phyloP scores from a whole-genome alignment of 1,140 invertebrate species.

The Agraylea sexmaculata region DNA sequence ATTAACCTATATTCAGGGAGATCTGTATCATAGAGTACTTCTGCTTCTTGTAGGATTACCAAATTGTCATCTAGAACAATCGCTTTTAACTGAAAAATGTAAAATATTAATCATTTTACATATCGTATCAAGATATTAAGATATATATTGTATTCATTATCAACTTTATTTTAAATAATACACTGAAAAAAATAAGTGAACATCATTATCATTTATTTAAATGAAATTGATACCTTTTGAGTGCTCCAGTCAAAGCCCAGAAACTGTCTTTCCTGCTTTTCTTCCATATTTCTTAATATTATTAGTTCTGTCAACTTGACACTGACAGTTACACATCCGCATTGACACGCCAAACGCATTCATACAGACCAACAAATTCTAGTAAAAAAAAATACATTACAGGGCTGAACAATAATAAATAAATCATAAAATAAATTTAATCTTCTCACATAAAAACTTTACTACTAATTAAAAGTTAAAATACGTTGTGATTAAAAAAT shows the following conservation, averaged over 20 bases:
- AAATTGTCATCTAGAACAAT: constrained; percentile 68
- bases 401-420: too few species aligned
- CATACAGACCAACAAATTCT: too few species aligned
- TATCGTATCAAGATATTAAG: constrained; percentile 11
- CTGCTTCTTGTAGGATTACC: constrained; percentile 60
- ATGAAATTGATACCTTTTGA: constrained; percentile 53
- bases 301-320: too few species aligned
- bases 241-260: constrained; percentile 72
- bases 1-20: constrained; percentile 79
- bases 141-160: constrained; percentile 11
- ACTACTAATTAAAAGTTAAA: too few species aligned
- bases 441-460: too few species aligned
- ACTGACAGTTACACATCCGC: too few species aligned
- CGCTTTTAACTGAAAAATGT: constrained; percentile 71
- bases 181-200: not conserved
- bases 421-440: too few species aligned
- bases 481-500: too few species aligned
- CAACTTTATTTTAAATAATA: constrained; percentile 10
- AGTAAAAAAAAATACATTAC: too few species aligned
- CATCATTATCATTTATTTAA: not conserved
- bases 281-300: too few species aligned
- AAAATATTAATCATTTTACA: constrained; percentile 17
- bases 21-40: constrained; percentile 82
- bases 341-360: too few species aligned
- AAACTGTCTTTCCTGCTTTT: constrained; percentile 43